Conservation (phyloP, 2,888 invertebrate genomes). For the Leucozona laternaria region DNA sequence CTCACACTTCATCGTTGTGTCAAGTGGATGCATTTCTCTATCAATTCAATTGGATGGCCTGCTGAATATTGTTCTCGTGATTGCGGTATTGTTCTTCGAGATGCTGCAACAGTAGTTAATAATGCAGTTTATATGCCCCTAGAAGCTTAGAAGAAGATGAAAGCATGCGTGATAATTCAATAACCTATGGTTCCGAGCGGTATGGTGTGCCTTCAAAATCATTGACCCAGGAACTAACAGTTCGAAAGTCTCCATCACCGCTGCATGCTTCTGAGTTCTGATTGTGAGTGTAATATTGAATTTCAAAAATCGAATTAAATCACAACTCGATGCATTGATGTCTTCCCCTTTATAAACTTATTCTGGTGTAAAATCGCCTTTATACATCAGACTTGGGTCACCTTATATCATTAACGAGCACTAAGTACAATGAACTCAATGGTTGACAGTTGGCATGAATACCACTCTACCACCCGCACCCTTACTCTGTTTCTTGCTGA, state of each 20-base stretch:
- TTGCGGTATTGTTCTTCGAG: conserved; percentile 63
- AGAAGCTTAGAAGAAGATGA: conserved; percentile 1
- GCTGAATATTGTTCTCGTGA: conserved; percentile 56
- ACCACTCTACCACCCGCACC: background rate
- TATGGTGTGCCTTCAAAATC: conserved; percentile 25
- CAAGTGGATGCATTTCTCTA: conserved; percentile 68
- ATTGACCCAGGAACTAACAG: conserved; percentile 46
- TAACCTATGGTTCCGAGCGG: conserved; percentile 9
- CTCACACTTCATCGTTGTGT: conserved; percentile 67
- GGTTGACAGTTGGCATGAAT: conserved; percentile 40
- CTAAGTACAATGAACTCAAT: conserved; percentile 71
- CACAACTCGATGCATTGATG: conserved; percentile 28
- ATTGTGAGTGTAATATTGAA: conserved; percentile 50
- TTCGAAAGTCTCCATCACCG: conserved; percentile 24
- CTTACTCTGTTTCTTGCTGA: conserved; percentile 23
- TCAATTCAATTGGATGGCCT: conserved; percentile 63
- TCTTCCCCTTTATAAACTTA: conserved; percentile 41
- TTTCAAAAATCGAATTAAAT: conserved; percentile 67
- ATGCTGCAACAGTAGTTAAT: conserved; percentile 44
- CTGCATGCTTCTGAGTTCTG: background rate
- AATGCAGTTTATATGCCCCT: conserved; percentile 37
- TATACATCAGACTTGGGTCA: conserved; percentile 27
- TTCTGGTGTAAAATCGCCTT: conserved; percentile 58
- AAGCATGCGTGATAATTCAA: conserved; percentile 53
- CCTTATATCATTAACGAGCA: conserved; percentile 23